Base-by-base conservation (phyloP, 2,113 vertebrate genomes). In the Callospermophilus lateralis region DNA sequence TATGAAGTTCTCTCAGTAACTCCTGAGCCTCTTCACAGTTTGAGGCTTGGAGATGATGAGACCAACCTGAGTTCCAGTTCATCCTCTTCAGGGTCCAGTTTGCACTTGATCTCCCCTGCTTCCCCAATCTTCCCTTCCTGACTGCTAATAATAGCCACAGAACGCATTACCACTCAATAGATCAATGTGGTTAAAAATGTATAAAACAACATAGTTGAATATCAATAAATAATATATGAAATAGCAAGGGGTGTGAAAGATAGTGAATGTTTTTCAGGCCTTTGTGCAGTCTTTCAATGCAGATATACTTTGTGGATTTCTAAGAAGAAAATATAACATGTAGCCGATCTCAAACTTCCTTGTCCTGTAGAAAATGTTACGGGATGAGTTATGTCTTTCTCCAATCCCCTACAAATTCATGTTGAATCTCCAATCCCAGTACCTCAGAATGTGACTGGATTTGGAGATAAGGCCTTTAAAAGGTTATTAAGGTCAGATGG, bases 251-350 rank as follows among this genome's bases (percentile, higher is more conserved):
- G 1, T 30, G n/a, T 89, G 15, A 68, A 78, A 51, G 30, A 74
- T 88, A 28, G 32, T 63, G 55, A 11, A 30, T 90, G 45, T 42
- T 90, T 88, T 87, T 81, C 45, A 83, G 34, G 37, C 37, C 63
- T 63, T 48, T 65, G 42, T 15, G 24, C 45, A 22, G 39, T 84
- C 17, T 61, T 90, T 96, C 74, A 42, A 61, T 89, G 30, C 16
- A 48, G 28, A 58, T 65, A 28, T 76, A 51, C n/a, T 61, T 76
- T 3, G 32, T 81, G 10, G 76, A 63, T 74, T 42, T 76, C 42
- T 51, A 76, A 80, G 51, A 90, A 77, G 74, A 84, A 92, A 84
- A 26, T 19, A 84, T 4, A 70, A 24, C 65, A 68, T 39, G 67
- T 34, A 93, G 67, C 63, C 55, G 19, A 32, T 95, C 42, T 74